Percentiles rank a stretch among this genome's conserved stretches.
Conservation (phyloP, 2,113 vertebrate species). For the Lophius piscatorius region DNA sequence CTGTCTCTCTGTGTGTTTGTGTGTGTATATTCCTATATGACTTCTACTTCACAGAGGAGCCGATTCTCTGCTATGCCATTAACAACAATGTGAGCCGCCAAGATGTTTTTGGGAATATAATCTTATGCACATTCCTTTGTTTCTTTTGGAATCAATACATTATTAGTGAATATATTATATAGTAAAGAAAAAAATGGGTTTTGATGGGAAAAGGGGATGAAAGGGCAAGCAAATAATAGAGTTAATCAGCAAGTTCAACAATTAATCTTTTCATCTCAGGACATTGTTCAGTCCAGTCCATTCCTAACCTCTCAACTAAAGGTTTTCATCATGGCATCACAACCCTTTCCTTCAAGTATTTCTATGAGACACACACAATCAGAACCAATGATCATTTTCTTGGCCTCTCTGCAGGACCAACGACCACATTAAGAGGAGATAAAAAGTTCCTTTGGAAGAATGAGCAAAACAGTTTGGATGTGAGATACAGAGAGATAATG, state of each 20-base stretch:
- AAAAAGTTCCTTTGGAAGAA: slow-evolving; percentile 48
- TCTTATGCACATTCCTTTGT: slow-evolving; percentile 63
- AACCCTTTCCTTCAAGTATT: slow-evolving; percentile 25
- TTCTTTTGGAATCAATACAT: slow-evolving; percentile 46
- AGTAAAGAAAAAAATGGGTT: slow-evolving; percentile 35
- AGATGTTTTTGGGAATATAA: slow-evolving; percentile 75
- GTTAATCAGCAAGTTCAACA: slow-evolving; percentile 36
- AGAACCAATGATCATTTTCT: slow-evolving; percentile 57
- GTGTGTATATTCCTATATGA: slow-evolving; percentile 20
- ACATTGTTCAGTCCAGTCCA: slow-evolving; percentile 4
- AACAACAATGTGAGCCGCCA: slow-evolving; percentile 68
- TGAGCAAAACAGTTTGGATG: slow-evolving; percentile 34
- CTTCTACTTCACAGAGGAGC: slow-evolving; percentile 43
- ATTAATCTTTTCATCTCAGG: too few relatives aligned
- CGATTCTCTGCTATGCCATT: slow-evolving; percentile 59
- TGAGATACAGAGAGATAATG: slow-evolving; percentile 60
- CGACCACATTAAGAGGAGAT: slow-evolving; percentile 51
- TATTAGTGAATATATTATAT: too few relatives aligned
- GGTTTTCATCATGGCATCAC: slow-evolving; percentile 42
- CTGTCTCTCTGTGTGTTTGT: not conserved
- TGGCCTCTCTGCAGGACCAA: slow-evolving; percentile 47
- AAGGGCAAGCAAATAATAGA: not conserved
- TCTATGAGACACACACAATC: slow-evolving; percentile 25
- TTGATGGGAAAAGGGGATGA: slow-evolving; percentile 3
- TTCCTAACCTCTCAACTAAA: slow-evolving; percentile 19